Base-by-base conservation (phyloP, 2,888 invertebrate species). In the Synergus umbraculus region DNA sequence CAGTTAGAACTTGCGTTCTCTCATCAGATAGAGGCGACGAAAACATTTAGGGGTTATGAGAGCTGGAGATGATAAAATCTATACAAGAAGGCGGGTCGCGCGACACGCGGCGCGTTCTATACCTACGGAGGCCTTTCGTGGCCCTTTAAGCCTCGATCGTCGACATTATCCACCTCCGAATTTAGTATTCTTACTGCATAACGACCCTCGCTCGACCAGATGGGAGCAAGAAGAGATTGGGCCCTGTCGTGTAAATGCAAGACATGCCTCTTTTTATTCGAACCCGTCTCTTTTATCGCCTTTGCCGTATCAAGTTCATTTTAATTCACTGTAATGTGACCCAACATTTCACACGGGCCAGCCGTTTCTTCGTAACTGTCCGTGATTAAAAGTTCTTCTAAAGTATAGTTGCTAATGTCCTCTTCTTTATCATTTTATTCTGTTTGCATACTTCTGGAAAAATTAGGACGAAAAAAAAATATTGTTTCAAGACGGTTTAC, bases 21-120 rank as follows among this genome's bases (percentile, higher is more conserved):
- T 77, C 82, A 89, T 88, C 90, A 88, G 89, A 90, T 90, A 88
- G 84, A 88, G 87, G 88, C 88, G 90, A 89, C 88, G 89, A 90
- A 89, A 89, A 89, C 89, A 89, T 90, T 90, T 88, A 87, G 86
- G 88, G 90, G 89, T 91, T 90, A 90, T 86, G 87, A 88, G 88
- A 86, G 87, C 81, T 83, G 80, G 81, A 73, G 81, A 77, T 83
- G 88, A 88, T 87, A 86, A 88, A 87, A 89, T 88, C 87, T 82
- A 82, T 77, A 83, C 84, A 87, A 86, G 81, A 85, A 85, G 89
- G 89, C 90, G 88, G 82, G 87, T 87, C 88, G 87, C 87, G 87
- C 88, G 91, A 88, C 88, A 87, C 88, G 89, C 88, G 87, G 87
- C 87, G 87, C 84, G 88, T 87, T 84, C 87, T 83, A 86, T 83